Conservation (phyloP, 2,888 invertebrate species). For the Apoda limacodes region DNA sequence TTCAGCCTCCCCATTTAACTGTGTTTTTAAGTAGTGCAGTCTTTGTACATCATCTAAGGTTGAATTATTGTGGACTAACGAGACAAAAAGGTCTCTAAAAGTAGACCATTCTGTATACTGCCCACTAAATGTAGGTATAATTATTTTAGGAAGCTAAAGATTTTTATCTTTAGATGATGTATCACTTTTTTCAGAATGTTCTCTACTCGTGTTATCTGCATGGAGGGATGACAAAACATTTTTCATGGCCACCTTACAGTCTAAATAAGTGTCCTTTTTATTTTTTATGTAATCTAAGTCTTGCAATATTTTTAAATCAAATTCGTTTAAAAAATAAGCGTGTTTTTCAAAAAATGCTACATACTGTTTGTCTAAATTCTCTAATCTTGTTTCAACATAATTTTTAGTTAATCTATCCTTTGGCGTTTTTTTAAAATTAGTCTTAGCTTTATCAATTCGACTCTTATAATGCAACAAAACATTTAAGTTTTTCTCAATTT, state of each 20-base stretch:
- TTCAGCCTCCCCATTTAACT: slow-evolving; percentile 18
- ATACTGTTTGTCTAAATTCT: slow-evolving; percentile 7
- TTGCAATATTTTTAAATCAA: neutral
- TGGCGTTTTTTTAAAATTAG: slow-evolving; percentile 7
- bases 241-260: too few relatives aligned
- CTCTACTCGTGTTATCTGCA: too few relatives aligned
- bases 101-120: slow-evolving; percentile 16
- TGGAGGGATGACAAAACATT: too few relatives aligned
- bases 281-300: slow-evolving; percentile 6
- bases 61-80: slow-evolving; percentile 17
- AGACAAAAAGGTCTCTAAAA: slow-evolving; percentile 17
- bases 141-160: slow-evolving; percentile 18
- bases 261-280: too few relatives aligned
- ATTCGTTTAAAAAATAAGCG: neutral
- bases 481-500: too few relatives aligned
- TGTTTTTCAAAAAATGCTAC: slow-evolving; percentile 3
- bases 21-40: slow-evolving; percentile 19
- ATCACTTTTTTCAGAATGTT: too few relatives aligned
- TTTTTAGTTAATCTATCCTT: slow-evolving; percentile 5
- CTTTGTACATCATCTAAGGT: slow-evolving; percentile 17
- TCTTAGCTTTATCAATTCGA: slow-evolving; percentile 2
- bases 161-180: too few relatives aligned
- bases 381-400: slow-evolving; percentile 3
- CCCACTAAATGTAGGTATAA: slow-evolving; percentile 16
- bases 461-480: too few relatives aligned